Conservation (phyloP, 2,888 invertebrate species). For the Calameuta idolon region DNA sequence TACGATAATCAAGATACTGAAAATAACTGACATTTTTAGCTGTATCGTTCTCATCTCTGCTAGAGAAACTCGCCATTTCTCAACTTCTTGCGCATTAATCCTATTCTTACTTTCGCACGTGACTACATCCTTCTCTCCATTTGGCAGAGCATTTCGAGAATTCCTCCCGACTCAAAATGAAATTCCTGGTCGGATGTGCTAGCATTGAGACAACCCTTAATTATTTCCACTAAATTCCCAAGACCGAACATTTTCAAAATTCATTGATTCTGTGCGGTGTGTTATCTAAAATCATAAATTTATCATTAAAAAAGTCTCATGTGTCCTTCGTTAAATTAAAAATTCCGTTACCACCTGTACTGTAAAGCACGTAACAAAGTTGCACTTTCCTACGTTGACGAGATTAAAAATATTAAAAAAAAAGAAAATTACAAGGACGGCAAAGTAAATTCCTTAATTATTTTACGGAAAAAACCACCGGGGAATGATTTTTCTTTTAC, state of each 20-base stretch:
- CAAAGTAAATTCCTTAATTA: background rate
- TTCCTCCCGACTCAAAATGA: background rate
- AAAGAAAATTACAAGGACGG: background rate
- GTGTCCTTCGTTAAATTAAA: background rate
- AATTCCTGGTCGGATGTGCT: background rate
- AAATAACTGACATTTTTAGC: background rate
- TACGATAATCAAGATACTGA: background rate
- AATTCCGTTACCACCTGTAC: background rate
- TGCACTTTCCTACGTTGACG: background rate
- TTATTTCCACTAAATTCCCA: background rate
- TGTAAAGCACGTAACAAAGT: background rate
- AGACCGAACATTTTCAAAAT: background rate
- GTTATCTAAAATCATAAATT: background rate
- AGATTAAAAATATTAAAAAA: background rate
- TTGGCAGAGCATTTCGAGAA: background rate
- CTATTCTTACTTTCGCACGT: background rate
- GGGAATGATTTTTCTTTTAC: background rate
- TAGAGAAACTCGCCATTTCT: background rate
- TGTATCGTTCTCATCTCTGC: background rate
- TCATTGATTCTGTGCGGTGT: background rate
- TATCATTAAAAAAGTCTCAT: background rate
- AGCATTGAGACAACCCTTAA: background rate
- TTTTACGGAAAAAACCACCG: background rate
- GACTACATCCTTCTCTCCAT: background rate
- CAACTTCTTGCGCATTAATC: background rate